A percentile compares a stretch with the other conserved stretches of the same genome.
phyloP scores from a whole-genome alignment of 1,140 invertebrate species.

The Sinonovacula constricta region DNA sequence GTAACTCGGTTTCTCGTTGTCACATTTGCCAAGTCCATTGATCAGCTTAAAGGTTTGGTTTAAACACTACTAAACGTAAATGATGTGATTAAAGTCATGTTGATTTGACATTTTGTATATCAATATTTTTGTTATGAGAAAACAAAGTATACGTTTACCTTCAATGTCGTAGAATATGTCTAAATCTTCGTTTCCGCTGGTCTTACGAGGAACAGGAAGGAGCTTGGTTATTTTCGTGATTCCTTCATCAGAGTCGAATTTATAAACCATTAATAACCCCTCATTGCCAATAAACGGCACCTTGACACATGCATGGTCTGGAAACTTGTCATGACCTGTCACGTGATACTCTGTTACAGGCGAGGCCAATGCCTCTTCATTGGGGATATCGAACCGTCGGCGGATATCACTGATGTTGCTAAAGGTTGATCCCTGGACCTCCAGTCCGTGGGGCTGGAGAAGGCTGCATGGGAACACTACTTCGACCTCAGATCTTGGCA shows the following conservation, averaged over 20 bases:
- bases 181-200: slow-evolving; percentile 7
- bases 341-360: slow-evolving; percentile 19
- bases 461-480: slow-evolving; percentile 20
- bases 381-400: slow-evolving; percentile 1
- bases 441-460: neutral
- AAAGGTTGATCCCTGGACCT: slow-evolving; percentile 4
- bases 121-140: no score
- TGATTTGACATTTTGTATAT: no score
- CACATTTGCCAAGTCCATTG: no score
- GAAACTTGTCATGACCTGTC: neutral
- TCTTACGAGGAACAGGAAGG: slow-evolving; percentile 7
- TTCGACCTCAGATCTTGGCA: slow-evolving; percentile 20
- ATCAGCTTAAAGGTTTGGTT: no score
- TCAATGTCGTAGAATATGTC: slow-evolving; percentile 10
- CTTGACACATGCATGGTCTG: slow-evolving; percentile 7
- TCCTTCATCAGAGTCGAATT: slow-evolving; percentile 38
- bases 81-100: no score
- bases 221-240: neutral
- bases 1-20: no score
- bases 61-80: no score
- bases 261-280: slow-evolving; percentile 1
- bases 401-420: neutral
- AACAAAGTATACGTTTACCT: slow-evolving; percentile 10
- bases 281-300: slow-evolving; percentile 19
- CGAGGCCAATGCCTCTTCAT: slow-evolving; percentile 8